Base-by-base conservation (phyloP, 2,797 vertebrate genomes). In the Hafferia zeledoni region DNA sequence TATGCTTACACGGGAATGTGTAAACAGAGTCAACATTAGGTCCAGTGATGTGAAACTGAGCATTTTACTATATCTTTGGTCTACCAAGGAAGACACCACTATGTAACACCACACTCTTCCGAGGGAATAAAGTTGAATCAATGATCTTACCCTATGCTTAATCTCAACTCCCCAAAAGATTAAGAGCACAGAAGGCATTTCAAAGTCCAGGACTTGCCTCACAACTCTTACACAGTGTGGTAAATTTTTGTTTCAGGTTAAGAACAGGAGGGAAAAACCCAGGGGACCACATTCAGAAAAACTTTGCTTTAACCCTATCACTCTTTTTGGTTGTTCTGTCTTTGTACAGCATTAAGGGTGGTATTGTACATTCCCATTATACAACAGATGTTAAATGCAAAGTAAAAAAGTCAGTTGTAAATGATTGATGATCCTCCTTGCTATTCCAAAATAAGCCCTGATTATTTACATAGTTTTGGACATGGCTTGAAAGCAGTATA, bases 381-480 rank as follows among this genome's bases (percentile, higher is more conserved):
- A 97, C 89, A 98, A 95, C 98, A 98, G 97, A 97, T 98, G 98
- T 98, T 98, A 98, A 98, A 98, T 97, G 96, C 95, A 97, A 97
- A 97, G 97, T 98, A 98, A 98, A 98, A 98, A 97, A 97, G 98
- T 98, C 98, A 98, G 95, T 97, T 96, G 96, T 97, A 98, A 98
- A 98, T 98, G 98, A 98, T 97, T 98, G 97, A 98, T 98, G 97
- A 98, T 95, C 93, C 96, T 96, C 96, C 98, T 97, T 97, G 93
- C 97, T 97, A 97, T 97, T 98, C 98, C 98, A 98, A 97, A 98
- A 98, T 97, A 97, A 97, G 97, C 95, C 94, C 96, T 98, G 97
- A 97, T 98, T 98, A 98, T 98, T 98, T 98, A 97, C 98, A 96
- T 96, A 94, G 97, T 97, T 96, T 96, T 98, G 97, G 97, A 97